Conservation (phyloP, 2,888 invertebrate genomes). For the Cosmia pyralina region DNA sequence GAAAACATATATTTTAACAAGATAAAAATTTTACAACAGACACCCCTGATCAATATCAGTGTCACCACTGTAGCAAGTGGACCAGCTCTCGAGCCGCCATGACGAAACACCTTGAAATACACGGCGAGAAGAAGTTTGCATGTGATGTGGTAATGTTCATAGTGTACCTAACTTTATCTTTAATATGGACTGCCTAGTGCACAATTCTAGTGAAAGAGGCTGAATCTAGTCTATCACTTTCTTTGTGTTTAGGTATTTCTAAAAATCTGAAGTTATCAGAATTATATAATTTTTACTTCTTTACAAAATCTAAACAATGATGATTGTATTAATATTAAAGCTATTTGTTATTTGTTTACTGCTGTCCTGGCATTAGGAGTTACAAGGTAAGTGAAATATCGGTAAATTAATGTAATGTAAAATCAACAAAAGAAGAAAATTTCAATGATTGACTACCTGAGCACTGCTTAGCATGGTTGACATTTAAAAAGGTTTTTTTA, state of each 20-base stretch:
- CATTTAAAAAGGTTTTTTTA: too few species aligned
- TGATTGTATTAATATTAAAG: constrained; percentile 12
- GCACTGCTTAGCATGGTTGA: background rate
- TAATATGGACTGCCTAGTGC: background rate
- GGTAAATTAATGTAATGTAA: background rate
- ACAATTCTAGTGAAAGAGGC: background rate
- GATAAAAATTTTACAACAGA: constrained; percentile 62
- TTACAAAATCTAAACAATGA: background rate
- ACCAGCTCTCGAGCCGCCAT: constrained; percentile 94
- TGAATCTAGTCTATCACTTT: constrained; percentile 1
- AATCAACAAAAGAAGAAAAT: background rate
- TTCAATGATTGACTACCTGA: background rate
- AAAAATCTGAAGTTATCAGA: background rate
- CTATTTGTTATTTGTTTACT: constrained; percentile 53
- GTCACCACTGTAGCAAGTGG: constrained; percentile 93
- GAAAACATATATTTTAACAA: constrained; percentile 7
- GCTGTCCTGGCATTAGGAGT: constrained; percentile 61
- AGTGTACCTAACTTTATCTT: background rate
- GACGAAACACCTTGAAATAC: constrained; percentile 93
- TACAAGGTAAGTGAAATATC: constrained; percentile 65
- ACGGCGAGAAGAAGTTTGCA: constrained; percentile 92
- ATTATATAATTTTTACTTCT: background rate
- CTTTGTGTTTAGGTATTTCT: background rate
- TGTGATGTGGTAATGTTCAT: constrained; percentile 90
- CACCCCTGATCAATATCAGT: constrained; percentile 91